phyloP scores from a whole-genome alignment of 2,888 invertebrate species.

The Orthosia gothica region DNA sequence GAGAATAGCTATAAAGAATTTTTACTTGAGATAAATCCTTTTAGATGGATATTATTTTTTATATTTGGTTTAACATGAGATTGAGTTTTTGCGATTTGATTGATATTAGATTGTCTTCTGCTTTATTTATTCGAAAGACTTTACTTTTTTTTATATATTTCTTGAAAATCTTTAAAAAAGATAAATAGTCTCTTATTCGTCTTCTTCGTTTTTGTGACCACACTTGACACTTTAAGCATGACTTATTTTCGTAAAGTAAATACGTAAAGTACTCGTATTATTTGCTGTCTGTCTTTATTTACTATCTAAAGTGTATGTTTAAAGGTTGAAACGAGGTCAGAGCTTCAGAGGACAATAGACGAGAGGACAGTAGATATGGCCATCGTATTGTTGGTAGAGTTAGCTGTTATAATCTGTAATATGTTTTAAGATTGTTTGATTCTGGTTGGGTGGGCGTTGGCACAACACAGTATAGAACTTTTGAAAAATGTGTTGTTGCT shows the following conservation, averaged over 20 bases:
- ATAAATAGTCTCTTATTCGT: not conserved
- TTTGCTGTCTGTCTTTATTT: constrained; percentile 48
- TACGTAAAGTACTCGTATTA: constrained; percentile 25
- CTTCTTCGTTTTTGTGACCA: not conserved
- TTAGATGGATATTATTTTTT: constrained; percentile 42
- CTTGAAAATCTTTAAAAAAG: not conserved
- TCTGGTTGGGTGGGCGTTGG: no score
- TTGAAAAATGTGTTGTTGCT: no score
- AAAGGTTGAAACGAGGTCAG: constrained; percentile 4
- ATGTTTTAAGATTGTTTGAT: not conserved
- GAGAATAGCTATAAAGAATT: constrained; percentile 50
- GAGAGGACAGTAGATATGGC: no score
- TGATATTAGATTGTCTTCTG: constrained; percentile 21
- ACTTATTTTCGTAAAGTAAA: constrained; percentile 45
- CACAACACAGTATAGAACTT: no score
- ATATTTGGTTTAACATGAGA: constrained; percentile 13
- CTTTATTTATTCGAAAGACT: constrained; percentile 5
- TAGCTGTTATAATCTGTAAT: not conserved
- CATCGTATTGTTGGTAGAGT: not conserved
- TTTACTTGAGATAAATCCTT: constrained; percentile 56
- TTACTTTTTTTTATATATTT: not conserved
- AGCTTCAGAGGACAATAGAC: constrained; percentile 20
- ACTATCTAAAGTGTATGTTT: constrained; percentile 21
- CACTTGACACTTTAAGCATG: constrained; percentile 5
- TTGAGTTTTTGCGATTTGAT: constrained; percentile 37